Percentiles rank a stretch among this genome's conserved stretches.
phyloP scores from a whole-genome alignment of 2,113 vertebrate genomes.

The Pomatorhinus ruficollis region DNA sequence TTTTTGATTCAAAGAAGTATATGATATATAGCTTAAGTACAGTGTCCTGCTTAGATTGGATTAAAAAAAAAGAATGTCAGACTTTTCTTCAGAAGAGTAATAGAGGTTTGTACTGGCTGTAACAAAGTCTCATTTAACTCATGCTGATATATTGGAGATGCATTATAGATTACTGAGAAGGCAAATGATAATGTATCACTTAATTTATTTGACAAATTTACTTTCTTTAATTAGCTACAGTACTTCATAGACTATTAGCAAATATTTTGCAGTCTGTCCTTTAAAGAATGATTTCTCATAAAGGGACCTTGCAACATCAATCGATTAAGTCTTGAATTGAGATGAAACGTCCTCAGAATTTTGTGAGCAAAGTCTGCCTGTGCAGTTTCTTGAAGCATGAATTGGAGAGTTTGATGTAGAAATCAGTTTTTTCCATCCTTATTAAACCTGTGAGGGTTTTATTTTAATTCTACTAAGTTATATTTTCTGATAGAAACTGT shows the following conservation, averaged over 20 bases:
- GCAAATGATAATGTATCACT: neutral
- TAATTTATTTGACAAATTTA: slow-evolving; percentile 43
- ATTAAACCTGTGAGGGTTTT: neutral
- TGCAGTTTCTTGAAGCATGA: neutral
- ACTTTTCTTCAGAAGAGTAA: neutral
- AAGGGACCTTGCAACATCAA: neutral
- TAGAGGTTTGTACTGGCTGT: neutral
- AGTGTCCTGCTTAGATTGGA: neutral
- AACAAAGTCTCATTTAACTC: neutral
- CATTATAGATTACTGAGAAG: slow-evolving; percentile 25
- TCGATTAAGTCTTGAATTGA: neutral
- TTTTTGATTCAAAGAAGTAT: neutral
- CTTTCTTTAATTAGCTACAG: slow-evolving; percentile 28
- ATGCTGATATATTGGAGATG: neutral
- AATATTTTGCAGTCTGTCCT: neutral
- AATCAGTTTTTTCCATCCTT: neutral
- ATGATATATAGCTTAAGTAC: neutral
- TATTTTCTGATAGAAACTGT: neutral
- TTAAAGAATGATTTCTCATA: neutral
- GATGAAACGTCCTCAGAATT: neutral
- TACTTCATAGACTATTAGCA: neutral
- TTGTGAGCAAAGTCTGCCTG: neutral
- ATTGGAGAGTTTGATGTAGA: neutral
- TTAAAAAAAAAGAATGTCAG: neutral
- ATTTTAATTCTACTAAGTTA: neutral